These are phyloP conservation scores for Hydrozoanthus gracilis DNA, from an alignment of 92 coral and sea anemone species.

Conservation along the genomic window DNA sequence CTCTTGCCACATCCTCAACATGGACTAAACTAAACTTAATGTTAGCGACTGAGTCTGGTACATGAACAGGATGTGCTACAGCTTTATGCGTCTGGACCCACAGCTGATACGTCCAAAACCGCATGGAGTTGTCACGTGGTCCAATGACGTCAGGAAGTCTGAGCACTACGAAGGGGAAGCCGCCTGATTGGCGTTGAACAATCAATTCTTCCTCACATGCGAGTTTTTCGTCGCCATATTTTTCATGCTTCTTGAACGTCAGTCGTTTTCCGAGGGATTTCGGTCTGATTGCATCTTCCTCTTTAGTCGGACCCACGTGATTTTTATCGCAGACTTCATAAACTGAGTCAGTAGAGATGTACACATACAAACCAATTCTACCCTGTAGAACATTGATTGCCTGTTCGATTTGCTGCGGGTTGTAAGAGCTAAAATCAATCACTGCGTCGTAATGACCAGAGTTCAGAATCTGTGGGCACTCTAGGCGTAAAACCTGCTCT, in stretches of 20 bases:
- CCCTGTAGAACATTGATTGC: constrained; percentile 68
- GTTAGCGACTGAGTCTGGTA: constrained; percentile 89
- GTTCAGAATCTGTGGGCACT: constrained; percentile 81
- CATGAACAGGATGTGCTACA: constrained; percentile 86
- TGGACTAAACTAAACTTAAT: constrained; percentile 84
- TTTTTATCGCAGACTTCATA: constrained; percentile 92
- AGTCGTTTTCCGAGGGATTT: constrained; percentile 70
- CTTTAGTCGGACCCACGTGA: constrained; percentile 74
- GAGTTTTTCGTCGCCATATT: constrained; percentile 92
- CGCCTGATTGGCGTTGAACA: constrained; percentile 80
- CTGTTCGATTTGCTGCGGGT: constrained; percentile 81
- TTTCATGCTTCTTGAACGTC: constrained; percentile 75
- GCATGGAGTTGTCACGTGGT: constrained; percentile 93
- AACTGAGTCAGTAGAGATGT: constrained; percentile 89
- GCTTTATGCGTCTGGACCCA: constrained; percentile 87
- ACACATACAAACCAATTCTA: constrained; percentile 89
- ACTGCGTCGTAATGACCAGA: constrained; percentile 86
- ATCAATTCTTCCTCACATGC: constrained; percentile 91
- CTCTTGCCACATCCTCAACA: constrained; percentile 93
- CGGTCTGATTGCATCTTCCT: constrained; percentile 93
- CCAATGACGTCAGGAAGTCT: constrained; percentile 97
- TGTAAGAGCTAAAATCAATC: constrained; percentile 93
- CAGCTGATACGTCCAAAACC: constrained; percentile 97
- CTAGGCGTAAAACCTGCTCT: constrained; percentile 78
- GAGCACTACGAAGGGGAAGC: constrained; percentile 86